These are phyloP conservation scores for Ommatoiulus sabulosus DNA, from an alignment of 2,888 invertebrate genomes.

Conservation along the genomic window DNA sequence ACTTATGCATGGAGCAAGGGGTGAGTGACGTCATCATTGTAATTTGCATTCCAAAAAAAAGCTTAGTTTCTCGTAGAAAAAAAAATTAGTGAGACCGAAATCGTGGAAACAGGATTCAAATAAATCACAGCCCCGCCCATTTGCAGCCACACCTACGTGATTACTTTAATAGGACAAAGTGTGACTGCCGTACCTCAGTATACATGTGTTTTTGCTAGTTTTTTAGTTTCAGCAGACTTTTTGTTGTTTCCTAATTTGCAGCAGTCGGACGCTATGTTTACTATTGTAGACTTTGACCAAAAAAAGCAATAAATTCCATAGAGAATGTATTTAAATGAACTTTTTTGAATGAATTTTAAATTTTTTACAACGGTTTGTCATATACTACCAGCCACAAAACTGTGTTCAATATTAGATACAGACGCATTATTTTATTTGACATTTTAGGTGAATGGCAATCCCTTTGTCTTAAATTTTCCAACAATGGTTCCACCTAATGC, in stretches of 20 bases:
- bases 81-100: not conserved
- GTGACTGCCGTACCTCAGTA: slow-evolving; percentile 19
- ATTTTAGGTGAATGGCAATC: too few relatives aligned
- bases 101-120: not conserved
- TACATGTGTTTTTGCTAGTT: slow-evolving; percentile 1
- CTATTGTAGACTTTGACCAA: slow-evolving; percentile 51
- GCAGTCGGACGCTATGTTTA: slow-evolving; percentile 48
- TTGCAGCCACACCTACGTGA: not conserved
- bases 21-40: slow-evolving; percentile 13
- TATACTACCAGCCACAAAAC: not conserved
- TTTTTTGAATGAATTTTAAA: not conserved
- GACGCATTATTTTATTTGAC: not conserved
- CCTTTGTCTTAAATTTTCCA: too few relatives aligned
- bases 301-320: slow-evolving; percentile 52
- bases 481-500: not conserved
- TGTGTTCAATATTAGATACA: not conserved
- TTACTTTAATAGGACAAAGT: slow-evolving; percentile 12
- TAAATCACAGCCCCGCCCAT: slow-evolving; percentile 5
- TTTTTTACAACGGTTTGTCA: not conserved
- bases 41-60: slow-evolving; percentile 26
- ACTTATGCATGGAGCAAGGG: slow-evolving; percentile 34
- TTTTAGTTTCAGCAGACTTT: slow-evolving; percentile 45
- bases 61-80: slow-evolving; percentile 1
- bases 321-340: slow-evolving; percentile 50
- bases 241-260: slow-evolving; percentile 34